Percentiles rank a stretch among this genome's conserved stretches.
phyloP scores from a whole-genome alignment of 2,888 invertebrate genomes.

The Cerceris rybyensis region DNA sequence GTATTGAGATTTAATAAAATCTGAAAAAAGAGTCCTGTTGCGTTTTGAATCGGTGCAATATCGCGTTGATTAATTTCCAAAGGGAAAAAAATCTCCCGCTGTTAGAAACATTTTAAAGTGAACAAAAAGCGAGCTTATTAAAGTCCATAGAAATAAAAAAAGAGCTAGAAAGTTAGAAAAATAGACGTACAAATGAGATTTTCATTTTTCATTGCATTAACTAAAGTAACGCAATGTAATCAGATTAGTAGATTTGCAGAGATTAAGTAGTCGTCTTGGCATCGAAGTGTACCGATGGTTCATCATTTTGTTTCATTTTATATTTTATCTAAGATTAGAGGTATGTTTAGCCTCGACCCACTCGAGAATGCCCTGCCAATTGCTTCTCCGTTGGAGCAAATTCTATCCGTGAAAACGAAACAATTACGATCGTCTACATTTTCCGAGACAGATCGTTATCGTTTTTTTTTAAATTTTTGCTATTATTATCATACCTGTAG shows the following conservation, averaged over 20 bases:
- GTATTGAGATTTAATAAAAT: too few relatives aligned
- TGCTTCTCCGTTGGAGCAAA: conserved; percentile 29
- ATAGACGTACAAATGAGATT: too few relatives aligned
- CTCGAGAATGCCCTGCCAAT: conserved; percentile 58
- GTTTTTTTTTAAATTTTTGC: not conserved
- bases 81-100: too few relatives aligned
- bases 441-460: conserved; percentile 21
- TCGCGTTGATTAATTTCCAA: too few relatives aligned
- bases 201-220: too few relatives aligned
- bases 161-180: too few relatives aligned
- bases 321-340: conserved; percentile 46
- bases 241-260: not conserved
- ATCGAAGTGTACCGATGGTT: conserved; percentile 1
- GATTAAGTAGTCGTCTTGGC: not conserved
- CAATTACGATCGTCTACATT: conserved; percentile 19
- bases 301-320: conserved; percentile 8
- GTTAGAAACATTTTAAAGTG: too few relatives aligned
- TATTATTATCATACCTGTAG: not conserved
- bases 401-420: conserved; percentile 36
- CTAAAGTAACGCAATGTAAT: too few relatives aligned
- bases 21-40: too few relatives aligned
- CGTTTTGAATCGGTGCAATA: too few relatives aligned
- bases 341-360: conserved; percentile 63
- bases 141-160: too few relatives aligned
- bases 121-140: too few relatives aligned